These are phyloP conservation scores for Pyxicephalus adspersus DNA, from an alignment of 2,113 vertebrate genomes.

Conservation along the genomic window DNA sequence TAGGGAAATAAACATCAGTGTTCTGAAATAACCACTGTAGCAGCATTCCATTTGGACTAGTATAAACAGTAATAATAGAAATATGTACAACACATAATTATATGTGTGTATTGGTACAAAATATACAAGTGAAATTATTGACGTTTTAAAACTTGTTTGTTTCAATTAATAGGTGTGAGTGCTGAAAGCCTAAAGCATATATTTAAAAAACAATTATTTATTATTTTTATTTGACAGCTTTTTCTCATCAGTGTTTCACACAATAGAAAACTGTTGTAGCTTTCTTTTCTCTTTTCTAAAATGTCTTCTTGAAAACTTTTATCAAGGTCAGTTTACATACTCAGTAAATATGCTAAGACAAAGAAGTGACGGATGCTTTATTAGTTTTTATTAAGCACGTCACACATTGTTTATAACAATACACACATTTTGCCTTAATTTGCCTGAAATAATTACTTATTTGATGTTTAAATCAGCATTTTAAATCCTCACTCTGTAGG, in stretches of 20 bases:
- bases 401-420: no score
- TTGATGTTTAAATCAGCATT: no score
- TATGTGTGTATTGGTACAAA: background rate
- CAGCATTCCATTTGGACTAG: background rate
- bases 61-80: background rate
- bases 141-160: background rate
- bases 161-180: background rate
- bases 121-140: background rate
- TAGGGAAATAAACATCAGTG: background rate
- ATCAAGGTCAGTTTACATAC: background rate
- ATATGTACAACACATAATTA: background rate
- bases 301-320: background rate
- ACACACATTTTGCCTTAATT: no score
- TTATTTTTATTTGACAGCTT: background rate
- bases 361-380: background rate
- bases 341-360: background rate
- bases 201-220: background rate
- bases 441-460: no score
- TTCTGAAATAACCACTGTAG: background rate
- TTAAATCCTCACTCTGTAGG: no score
- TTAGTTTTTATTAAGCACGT: no score
- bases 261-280: background rate
- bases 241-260: background rate
- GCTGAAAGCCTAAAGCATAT: slow-evolving; percentile 1
- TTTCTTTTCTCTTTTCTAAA: background rate